These are phyloP conservation scores for Sussaba pulchella DNA, from an alignment of 2,888 invertebrate species.

Conservation along the genomic window DNA sequence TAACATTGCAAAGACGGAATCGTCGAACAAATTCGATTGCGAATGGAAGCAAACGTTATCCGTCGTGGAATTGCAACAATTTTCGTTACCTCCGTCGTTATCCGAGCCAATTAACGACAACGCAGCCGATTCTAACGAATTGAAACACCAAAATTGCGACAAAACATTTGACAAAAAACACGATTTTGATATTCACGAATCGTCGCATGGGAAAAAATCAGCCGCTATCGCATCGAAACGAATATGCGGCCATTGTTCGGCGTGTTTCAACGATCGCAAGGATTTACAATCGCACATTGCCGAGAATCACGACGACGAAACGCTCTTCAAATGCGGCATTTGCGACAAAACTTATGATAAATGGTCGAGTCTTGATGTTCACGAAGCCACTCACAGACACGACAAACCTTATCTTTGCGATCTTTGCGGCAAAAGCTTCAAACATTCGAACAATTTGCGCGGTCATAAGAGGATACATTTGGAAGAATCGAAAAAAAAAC, in stretches of 20 bases:
- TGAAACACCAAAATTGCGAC: conserved; percentile 42
- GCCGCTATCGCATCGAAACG: conserved; percentile 46
- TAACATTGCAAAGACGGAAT: conserved; percentile 33
- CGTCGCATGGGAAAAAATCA: conserved; percentile 22
- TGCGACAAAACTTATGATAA: conserved; percentile 78
- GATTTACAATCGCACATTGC: conserved; percentile 75
- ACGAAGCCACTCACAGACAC: conserved; percentile 78
- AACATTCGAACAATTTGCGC: conserved; percentile 80
- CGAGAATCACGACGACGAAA: conserved; percentile 71
- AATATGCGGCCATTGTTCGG: conserved; percentile 75
- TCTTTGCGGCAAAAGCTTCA: conserved; percentile 82
- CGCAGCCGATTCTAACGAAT: conserved; percentile 28
- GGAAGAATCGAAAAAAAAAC: conserved; percentile 78
- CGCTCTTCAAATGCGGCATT: conserved; percentile 74
- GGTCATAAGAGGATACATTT: conserved; percentile 81
- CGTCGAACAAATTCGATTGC: conserved; percentile 30
- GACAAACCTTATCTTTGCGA: conserved; percentile 81
- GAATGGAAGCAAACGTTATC: conserved; percentile 30
- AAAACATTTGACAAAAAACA: conserved; percentile 40
- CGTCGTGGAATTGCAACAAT: conserved; percentile 37
- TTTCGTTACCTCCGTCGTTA: conserved; percentile 19
- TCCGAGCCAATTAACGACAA: conserved; percentile 23
- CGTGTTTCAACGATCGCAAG: conserved; percentile 70
- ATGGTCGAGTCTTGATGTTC: conserved; percentile 79
- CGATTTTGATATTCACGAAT: conserved; percentile 52